Evolutionary conservation across 92 coral and sea anemone genomes (phyloP).

Genomic region (Pocillopora grandis): DNA sequence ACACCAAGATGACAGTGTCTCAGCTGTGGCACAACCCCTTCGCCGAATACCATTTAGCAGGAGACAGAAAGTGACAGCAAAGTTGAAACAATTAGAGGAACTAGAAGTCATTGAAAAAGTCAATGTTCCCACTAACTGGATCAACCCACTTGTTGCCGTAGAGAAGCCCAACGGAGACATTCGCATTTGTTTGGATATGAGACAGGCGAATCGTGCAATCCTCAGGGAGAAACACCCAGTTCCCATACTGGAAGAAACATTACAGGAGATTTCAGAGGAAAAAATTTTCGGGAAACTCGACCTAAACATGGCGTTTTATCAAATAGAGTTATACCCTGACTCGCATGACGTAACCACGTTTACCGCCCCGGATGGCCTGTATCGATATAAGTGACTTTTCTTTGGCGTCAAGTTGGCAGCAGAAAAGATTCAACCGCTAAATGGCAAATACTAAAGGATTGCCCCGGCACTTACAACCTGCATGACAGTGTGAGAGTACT

Average conservation of each 20-base stretch:
- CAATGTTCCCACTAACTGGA: constrained; percentile 43
- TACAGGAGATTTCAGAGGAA: constrained; percentile 65
- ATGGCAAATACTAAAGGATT: constrained; percentile 60
- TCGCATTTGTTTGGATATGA: constrained; percentile 64
- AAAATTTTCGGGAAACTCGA: constrained; percentile 51
- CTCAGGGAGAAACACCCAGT: constrained; percentile 61
- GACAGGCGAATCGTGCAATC: constrained; percentile 62
- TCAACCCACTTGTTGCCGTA: constrained; percentile 58
- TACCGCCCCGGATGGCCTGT: constrained; percentile 57
- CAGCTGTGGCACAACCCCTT: constrained; percentile 44
- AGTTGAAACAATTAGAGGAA: constrained; percentile 46
- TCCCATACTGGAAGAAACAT: constrained; percentile 63
- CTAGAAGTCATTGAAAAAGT: constrained; percentile 58
- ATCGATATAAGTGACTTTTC: constrained; percentile 16
- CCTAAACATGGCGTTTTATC: constrained; percentile 58
- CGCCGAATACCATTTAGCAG: constrained; percentile 42
- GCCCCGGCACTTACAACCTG: constrained; percentile 61
- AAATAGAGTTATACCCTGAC: constrained; percentile 59
- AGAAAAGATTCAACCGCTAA: constrained; percentile 31
- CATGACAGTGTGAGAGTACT: constrained; percentile 42
- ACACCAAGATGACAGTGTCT: constrained; percentile 26
- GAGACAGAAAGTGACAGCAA: constrained; percentile 42
- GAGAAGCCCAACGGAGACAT: constrained; percentile 60
- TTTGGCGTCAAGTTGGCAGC: not conserved
- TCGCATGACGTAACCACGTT: constrained; percentile 70